Conservation (phyloP, 2,113 vertebrate species). For the Sylvilagus bachmani region DNA sequence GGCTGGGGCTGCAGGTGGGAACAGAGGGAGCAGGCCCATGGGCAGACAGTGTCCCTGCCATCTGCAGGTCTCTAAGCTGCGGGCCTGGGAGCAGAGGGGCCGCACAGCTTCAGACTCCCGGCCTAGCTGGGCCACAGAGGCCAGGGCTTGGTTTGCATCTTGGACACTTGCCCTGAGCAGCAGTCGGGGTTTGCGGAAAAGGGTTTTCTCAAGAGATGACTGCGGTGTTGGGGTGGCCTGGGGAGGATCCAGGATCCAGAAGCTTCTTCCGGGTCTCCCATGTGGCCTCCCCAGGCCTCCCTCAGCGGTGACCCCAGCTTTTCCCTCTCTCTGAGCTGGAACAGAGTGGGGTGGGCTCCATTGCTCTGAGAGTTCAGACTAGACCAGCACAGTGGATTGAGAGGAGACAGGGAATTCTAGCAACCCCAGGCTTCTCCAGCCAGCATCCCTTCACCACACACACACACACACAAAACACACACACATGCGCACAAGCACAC, state of each 20-base stretch:
- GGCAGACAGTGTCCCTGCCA: constrained; percentile 68
- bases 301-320: neutral
- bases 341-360: neutral
- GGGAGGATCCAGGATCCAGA: too few species aligned
- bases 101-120: constrained; percentile 69
- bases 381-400: neutral
- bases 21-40: constrained; percentile 69
- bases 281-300: too few species aligned
- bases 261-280: too few species aligned
- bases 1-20: constrained; percentile 68
- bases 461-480: too few species aligned
- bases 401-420: neutral
- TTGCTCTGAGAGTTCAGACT: neutral
- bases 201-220: constrained; percentile 38
- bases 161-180: constrained; percentile 56
- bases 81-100: constrained; percentile 67
- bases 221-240: neutral
- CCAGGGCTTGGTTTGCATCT: constrained; percentile 50
- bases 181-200: neutral
- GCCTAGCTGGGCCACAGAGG: constrained; percentile 56
- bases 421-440: constrained; percentile 8
- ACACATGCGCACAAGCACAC: neutral
- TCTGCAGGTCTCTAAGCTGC: constrained; percentile 77
- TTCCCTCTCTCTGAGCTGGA: neutral
- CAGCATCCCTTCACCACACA: neutral